Evolutionary conservation across 2,797 vertebrate species (phyloP), one percentile per base, ranked within the genome.

Genomic region (Sarcophilus harrisii): DNA sequence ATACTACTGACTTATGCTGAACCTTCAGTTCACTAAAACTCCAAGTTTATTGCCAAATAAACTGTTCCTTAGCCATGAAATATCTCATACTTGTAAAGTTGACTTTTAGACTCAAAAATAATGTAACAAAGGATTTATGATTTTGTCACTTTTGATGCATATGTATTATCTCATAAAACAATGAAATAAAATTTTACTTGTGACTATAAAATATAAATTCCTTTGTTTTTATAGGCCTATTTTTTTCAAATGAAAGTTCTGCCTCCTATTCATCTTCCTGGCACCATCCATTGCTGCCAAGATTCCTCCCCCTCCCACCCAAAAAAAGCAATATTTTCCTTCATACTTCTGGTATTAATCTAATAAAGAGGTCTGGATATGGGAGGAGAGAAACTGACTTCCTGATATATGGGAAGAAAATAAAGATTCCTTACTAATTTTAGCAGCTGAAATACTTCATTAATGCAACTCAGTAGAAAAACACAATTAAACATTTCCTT

Each of bases 331-430:
- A 95, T 58, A 58, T 58, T 95, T 98, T 97, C 97, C 96, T 98
- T 98, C 95, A 97, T 96, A 81, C 91, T 97, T 96, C 93, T 98
- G 97, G 96, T 96, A 97, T 97, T 98, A 98, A 97, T 97, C 95
- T 97, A 96, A 96, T 91, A 94, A n/a, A 55, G 94, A 81, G 87
- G 59, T 66, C 95, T 97, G 38, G 95, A 96, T 96, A 57, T 49
- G 89, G 95, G 94, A 95, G 92, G 94, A 90, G 90, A 91, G 58
- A 97, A 97, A 95, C 95, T 94, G 94, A 90, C 97, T 98, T 98
- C 98, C 94, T 97, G 94, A 90, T 58, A 94, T 95, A 95, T 93
- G 49, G 94, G 94, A 94, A 97, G 94, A 92, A 95, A 92, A 54
- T 95, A 55, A 55, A 55, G 54, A 55, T 55, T 5, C 9, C 92